Evolutionary conservation across 2,888 invertebrate genomes (phyloP).

Genomic region (Hylaea fasciaria): DNA sequence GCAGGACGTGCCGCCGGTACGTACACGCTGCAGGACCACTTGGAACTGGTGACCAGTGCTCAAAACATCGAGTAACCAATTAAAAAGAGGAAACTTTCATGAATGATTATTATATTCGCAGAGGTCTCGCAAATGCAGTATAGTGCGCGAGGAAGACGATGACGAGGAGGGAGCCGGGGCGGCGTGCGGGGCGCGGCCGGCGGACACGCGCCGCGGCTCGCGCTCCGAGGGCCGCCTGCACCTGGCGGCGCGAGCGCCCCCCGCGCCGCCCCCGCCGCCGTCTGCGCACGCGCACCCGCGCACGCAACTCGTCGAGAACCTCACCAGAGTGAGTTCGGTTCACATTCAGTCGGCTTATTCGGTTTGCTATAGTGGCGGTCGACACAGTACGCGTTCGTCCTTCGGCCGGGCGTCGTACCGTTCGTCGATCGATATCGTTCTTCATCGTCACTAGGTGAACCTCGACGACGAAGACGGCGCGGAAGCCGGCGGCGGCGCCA

Average conservation of each 20-base stretch:
- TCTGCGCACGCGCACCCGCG: slow-evolving; percentile 82
- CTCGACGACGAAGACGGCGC: slow-evolving; percentile 65
- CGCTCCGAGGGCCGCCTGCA: slow-evolving; percentile 92
- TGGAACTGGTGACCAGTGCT: background rate
- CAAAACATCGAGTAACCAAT: no score
- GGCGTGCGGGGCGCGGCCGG: slow-evolving; percentile 83
- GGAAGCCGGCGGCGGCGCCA: slow-evolving; percentile 48
- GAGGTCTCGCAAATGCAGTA: slow-evolving; percentile 94
- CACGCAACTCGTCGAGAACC: slow-evolving; percentile 85
- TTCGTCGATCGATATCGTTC: slow-evolving; percentile 9
- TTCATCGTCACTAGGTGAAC: slow-evolving; percentile 52
- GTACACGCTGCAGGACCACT: background rate
- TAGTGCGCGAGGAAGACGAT: slow-evolving; percentile 96
- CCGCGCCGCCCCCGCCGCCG: slow-evolving; percentile 84
- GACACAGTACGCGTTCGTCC: background rate
- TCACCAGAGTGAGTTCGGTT: slow-evolving; percentile 65
- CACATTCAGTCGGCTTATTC: slow-evolving; percentile 2
- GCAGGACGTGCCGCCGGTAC: slow-evolving; percentile 88
- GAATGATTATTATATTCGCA: slow-evolving; percentile 48
- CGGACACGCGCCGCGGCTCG: slow-evolving; percentile 87
- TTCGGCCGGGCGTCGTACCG: background rate
- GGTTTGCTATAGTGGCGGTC: background rate
- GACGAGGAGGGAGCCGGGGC: slow-evolving; percentile 89
- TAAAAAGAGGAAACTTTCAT: no score
- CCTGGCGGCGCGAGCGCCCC: slow-evolving; percentile 85